Base-by-base conservation (phyloP, 2,888 invertebrate genomes). In the Sminthurides aquaticus region DNA sequence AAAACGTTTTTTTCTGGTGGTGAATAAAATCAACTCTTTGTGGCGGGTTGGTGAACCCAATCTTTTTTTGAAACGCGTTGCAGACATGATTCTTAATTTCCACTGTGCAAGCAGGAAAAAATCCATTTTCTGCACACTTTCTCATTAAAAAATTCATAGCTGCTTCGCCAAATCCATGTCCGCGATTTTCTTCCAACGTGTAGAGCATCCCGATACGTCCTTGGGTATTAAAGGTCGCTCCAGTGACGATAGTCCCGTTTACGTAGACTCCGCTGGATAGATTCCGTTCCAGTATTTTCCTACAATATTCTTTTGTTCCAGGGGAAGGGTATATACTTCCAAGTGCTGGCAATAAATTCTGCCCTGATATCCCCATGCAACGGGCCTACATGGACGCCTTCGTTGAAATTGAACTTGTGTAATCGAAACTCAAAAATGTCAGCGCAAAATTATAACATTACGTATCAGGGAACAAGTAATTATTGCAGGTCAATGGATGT, bases 31-130 rank as follows among this genome's bases (percentile, higher is more conserved):
- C n/a, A n/a, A n/a, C n/a, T n/a, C n/a, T n/a, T n/a, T n/a, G n/a
- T n/a, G n/a, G n/a, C n/a, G n/a, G n/a, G 28, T 55, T 55, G 24
- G 18, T 18, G 18, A 62, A 62, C 20, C 62, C 62, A 34, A 62
- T n/a, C 55, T 43, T 62, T 3, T 27, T 34, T 55, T 62, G 62
- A 34, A 62, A 55, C 18, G 55, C 43, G 26, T 34, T 62, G 1
- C 34, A 55, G 0, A 25, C 29, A 15, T 43, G 29, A 43, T 62
- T 62, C n/a, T 55, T 28, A 3, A 26, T 28, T 43, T 54, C 62
- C 1, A 62, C 62, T 25, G 55, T 25, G 43, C 62, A 62, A 26
- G 22, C 8, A 43, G 62, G 55, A 43, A 62, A 54, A 2, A 62
- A 22, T 20, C 56, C 55, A 3, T 29, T 34, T 25, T 55, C 29